Evolutionary conservation across 2,797 vertebrate species (phyloP), one percentile per base, ranked within the genome.

Genomic region (Enoplosus armatus): DNA sequence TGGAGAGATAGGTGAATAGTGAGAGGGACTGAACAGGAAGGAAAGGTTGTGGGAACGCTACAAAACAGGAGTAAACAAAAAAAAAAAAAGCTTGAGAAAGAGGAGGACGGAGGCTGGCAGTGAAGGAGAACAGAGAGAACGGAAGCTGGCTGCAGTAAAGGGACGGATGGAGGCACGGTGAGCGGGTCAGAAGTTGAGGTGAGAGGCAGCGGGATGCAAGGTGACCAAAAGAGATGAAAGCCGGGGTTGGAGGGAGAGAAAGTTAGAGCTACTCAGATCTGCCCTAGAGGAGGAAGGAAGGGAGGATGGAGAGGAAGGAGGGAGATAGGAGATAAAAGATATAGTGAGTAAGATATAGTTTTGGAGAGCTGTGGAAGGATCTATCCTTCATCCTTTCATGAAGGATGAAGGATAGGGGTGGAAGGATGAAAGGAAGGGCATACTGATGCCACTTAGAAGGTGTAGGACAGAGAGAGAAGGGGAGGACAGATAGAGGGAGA

Each of bases 141-240:
- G 72, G 84, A 88, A 86, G 56, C 81, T 85, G 82, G 87, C 72
- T 55, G 63, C 73, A 58, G 79, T 65, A 56, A 75, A 82, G 37
- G 60, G 47, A 81, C 37, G 77, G 77, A 90, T 77, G 82, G 76
- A 85, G 66, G 72, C 82, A 29, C 63, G 74, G 78, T 54, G 82
- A 83, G 90, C 27, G 15, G 88, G 88, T 87, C 78, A 84, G 85
- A 89, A 87, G 88, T 82, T 66, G 87, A 90, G 85, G 88, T 77
- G 87, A 89, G 80, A 91, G 65, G 45, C 85, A 86, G 86, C 85
- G 37, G 86, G 89, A 86, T 47, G 65, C 24, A 39, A 87, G 82
- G 77, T 82, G 87, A 88, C 80, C 75, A 83, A 80, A 82, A 69
- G 69, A 90, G 82, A 91, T 87, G 77, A 90, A 86, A 87, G 85